phyloP scores from a whole-genome alignment of 2,797 vertebrate species.

The Manis pentadactyla region DNA sequence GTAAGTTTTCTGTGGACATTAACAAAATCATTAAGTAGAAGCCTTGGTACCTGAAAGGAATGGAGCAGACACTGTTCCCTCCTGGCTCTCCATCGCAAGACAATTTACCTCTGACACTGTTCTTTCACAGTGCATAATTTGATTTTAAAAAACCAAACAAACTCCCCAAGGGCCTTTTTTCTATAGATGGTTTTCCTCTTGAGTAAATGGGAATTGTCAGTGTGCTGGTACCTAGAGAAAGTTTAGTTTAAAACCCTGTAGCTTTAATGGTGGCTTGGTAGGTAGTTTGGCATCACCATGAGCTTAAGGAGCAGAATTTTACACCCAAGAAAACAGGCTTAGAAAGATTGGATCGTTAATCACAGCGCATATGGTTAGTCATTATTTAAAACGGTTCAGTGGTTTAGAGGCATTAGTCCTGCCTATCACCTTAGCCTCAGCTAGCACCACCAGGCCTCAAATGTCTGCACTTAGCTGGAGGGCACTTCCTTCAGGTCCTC shows the following conservation, averaged over 20 bases:
- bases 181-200: conserved; percentile 4
- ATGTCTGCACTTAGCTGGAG: background rate
- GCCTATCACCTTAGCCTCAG: background rate
- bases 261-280: background rate
- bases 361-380: background rate
- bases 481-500: background rate
- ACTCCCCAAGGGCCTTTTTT: background rate
- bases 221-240: conserved; percentile 16
- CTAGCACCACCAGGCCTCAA: background rate
- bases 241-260: conserved; percentile 1
- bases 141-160: background rate
- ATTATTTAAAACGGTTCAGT: background rate
- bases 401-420: background rate
- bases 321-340: background rate
- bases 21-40: background rate
- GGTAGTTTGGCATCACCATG: background rate
- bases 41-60: background rate
- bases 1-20: background rate
- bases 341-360: background rate
- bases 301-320: background rate
- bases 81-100: background rate
- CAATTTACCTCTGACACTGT: background rate
- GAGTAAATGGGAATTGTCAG: conserved; percentile 15
- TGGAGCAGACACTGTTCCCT: background rate
- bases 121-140: background rate